Percentiles rank a stretch among this genome's conserved stretches.
Conservation (phyloP, 2,888 invertebrate species). For the Chaetogeoica ovagalla region DNA sequence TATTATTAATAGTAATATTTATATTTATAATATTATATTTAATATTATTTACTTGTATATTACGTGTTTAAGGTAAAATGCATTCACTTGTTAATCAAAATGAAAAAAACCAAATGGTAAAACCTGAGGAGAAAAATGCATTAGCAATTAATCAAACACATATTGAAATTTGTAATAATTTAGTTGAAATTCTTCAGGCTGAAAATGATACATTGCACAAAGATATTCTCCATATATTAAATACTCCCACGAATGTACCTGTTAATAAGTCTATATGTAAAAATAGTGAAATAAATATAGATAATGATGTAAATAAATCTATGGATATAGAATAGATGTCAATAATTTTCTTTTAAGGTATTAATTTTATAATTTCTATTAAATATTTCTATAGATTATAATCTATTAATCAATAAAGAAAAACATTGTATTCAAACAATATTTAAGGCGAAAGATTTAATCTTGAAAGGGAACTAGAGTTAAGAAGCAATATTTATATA, state of each 20-base stretch:
- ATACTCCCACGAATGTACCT: neutral
- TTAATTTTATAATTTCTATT: too few relatives aligned
- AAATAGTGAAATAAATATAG: too few relatives aligned
- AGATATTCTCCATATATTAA: neutral
- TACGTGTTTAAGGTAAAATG: slow-evolving; percentile 5
- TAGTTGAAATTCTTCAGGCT: slow-evolving; percentile 2
- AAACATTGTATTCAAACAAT: too few relatives aligned
- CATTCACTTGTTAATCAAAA: neutral
- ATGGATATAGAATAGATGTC: too few relatives aligned
- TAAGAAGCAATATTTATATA: too few relatives aligned
- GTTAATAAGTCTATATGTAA: too few relatives aligned
- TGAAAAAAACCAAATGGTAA: neutral
- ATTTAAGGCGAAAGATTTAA: too few relatives aligned
- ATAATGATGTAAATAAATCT: too few relatives aligned
- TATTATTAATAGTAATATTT: slow-evolving; percentile 19
- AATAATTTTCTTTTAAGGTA: neutral
- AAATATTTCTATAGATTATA: too few relatives aligned
- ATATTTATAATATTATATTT: neutral
- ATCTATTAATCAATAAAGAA: too few relatives aligned
- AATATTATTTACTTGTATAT: neutral
- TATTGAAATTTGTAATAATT: neutral
- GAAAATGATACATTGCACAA: slow-evolving; percentile 18
- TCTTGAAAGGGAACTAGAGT: too few relatives aligned
- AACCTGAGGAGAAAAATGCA: neutral
- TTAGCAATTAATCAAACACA: neutral